Evolutionary conservation across 1,140 invertebrate genomes (phyloP).

Genomic region (Heliconius melpomene): DNA sequence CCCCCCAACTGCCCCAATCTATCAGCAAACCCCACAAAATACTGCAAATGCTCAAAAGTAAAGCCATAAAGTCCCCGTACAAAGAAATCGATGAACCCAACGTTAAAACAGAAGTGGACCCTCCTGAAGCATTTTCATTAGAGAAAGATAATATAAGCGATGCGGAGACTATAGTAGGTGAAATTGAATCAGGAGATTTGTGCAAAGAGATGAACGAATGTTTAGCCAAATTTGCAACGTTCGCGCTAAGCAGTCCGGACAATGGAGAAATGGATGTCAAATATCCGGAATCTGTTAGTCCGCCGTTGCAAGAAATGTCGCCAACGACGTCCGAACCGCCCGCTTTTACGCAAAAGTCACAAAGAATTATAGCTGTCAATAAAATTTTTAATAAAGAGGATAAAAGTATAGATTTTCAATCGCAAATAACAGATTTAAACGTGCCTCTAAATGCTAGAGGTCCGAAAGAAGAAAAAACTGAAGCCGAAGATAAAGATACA

Average conservation of each 20-base stretch:
- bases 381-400: slow-evolving; percentile 58
- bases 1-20: slow-evolving; percentile 43
- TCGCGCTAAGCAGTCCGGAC: slow-evolving; percentile 58
- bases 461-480: slow-evolving; percentile 31
- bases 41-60: slow-evolving; percentile 69
- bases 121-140: slow-evolving; percentile 67
- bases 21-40: slow-evolving; percentile 64
- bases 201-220: slow-evolving; percentile 74
- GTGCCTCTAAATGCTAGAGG: slow-evolving; percentile 50
- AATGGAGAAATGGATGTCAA: slow-evolving; percentile 40
- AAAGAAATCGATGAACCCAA: slow-evolving; percentile 52
- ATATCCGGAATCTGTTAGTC: slow-evolving; percentile 28
- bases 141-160: slow-evolving; percentile 67
- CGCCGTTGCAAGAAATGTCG: slow-evolving; percentile 70
- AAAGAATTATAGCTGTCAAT: slow-evolving; percentile 58
- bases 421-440: slow-evolving; percentile 47
- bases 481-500: slow-evolving; percentile 47
- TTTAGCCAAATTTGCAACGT: slow-evolving; percentile 68
- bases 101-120: slow-evolving; percentile 56
- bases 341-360: slow-evolving; percentile 59
- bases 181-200: slow-evolving; percentile 60
- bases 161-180: slow-evolving; percentile 69
- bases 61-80: slow-evolving; percentile 50
- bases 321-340: slow-evolving; percentile 65
- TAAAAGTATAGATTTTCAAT: slow-evolving; percentile 47